Conservation (phyloP, 2,888 invertebrate species). For the Cremastinae sp. region DNA sequence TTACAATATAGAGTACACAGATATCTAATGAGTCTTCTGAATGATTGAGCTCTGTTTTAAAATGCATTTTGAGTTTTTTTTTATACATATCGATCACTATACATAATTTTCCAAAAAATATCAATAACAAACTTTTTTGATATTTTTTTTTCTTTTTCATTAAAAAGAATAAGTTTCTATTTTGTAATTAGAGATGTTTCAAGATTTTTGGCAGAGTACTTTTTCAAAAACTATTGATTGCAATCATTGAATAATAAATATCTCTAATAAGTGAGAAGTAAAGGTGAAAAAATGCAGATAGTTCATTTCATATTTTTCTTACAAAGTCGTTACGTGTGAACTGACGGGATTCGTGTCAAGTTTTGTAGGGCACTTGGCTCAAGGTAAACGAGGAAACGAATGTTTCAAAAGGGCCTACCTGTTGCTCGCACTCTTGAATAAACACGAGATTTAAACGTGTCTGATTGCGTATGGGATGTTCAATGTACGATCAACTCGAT, state of each 20-base stretch:
- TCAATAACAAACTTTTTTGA: too few relatives aligned
- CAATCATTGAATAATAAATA: constrained; percentile 9
- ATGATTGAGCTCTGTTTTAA: too few relatives aligned
- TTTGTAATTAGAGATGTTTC: too few relatives aligned
- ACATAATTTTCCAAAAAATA: too few relatives aligned
- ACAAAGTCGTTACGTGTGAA: constrained; percentile 3
- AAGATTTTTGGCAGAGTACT: neutral
- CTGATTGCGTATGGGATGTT: constrained; percentile 15
- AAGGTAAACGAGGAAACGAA: constrained; percentile 57
- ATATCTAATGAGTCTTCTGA: too few relatives aligned
- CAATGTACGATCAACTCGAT: neutral
- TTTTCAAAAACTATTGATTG: neutral
- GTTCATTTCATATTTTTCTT: constrained; percentile 13
- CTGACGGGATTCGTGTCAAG: constrained; percentile 65
- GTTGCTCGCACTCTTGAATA: constrained; percentile 32
- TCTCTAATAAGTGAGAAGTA: neutral
- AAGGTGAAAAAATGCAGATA: neutral
- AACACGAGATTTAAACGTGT: constrained; percentile 18
- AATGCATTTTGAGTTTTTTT: too few relatives aligned
- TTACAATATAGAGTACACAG: too few relatives aligned
- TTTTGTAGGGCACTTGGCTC: constrained; percentile 70
- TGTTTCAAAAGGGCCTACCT: constrained; percentile 46
- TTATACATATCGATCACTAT: too few relatives aligned
- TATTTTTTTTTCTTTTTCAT: too few relatives aligned
- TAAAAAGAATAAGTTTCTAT: too few relatives aligned